Base-by-base conservation (phyloP, 1,140 invertebrate species). In the Bemisia tabaci region DNA sequence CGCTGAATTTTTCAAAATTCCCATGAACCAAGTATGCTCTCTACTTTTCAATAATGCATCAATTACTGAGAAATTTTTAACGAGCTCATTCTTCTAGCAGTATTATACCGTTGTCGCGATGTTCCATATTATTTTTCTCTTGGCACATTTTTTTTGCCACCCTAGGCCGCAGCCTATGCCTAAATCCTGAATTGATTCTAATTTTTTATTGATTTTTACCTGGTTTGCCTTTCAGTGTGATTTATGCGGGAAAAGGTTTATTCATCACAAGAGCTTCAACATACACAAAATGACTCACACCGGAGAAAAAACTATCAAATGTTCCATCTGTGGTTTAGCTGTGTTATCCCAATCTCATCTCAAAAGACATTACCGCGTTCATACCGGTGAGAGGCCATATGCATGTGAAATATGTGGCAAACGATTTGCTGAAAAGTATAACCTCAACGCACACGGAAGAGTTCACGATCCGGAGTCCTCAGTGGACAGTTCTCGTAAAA, bases 361-460 rank as follows among this genome's bases (percentile, higher is more conserved):
- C 68, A 84, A 85, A 75, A 78, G 84, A 9, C 87, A 88, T 71
- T 78, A 86, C 72, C 78, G 85, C 48, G 83, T 83, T 2, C 86
- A 88, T 71, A 86, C 84, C 0, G 84, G 84, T 21, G 85, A 87
- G 74, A 85, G 84, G 74, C 83, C 83, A 2, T 87, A 85, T 71
- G 79, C 75, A 65, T 88, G 86, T 71, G 75, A 76, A 12, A 77
- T 79, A 26, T 88, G 86, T 75, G 81, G 81, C 22, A 87, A 87
- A 75, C 79, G 82, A 23, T 88, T 74, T 69, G 70, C 85, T 0
- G 85, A 89, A 75, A 82, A 83, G 59, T 82, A 81, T 65, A 81
- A 81, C 71, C 73, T 82, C 39, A 73, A 77, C 22, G 76, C 78
- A 17, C 80, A 82, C 70, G 72, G 77, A 64, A 78, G 79, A 70